Conservation (phyloP, 1,140 invertebrate species). For the Nasonia longicornis region DNA sequence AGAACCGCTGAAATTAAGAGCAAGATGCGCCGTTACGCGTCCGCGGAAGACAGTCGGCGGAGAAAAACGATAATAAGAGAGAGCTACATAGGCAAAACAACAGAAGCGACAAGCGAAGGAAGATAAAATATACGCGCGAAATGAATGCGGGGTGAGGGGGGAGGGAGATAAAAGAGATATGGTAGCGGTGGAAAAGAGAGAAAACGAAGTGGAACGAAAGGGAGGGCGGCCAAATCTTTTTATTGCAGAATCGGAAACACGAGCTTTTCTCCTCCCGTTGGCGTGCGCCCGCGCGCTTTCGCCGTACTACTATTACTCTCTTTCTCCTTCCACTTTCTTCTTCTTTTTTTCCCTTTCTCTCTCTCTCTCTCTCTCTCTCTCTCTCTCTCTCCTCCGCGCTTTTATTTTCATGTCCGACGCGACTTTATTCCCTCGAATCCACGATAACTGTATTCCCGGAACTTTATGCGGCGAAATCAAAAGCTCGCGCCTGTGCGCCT, state of each 20-base stretch:
- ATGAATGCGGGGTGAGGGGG: not conserved
- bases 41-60: not conserved
- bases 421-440: slow-evolving; percentile 43
- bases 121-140: slow-evolving; percentile 22
- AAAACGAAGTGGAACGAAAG: not conserved
- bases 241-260: slow-evolving; percentile 44
- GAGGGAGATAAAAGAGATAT: slow-evolving; percentile 23
- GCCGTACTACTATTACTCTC: not conserved
- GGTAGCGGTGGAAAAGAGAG: not conserved
- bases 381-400: not conserved
- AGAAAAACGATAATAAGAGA: slow-evolving; percentile 30
- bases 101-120: slow-evolving; percentile 11
- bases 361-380: too few relatives aligned
- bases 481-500: not conserved
- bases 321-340: slow-evolving; percentile 27
- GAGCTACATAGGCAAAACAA: not conserved
- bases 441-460: slow-evolving; percentile 44
- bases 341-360: not conserved
- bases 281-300: not conserved
- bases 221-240: slow-evolving; percentile 15
- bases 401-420: slow-evolving; percentile 38
- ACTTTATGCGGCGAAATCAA: slow-evolving; percentile 38
- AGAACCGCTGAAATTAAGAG: not conserved
- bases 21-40: not conserved
- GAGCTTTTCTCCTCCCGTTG: slow-evolving; percentile 40